A percentile compares a stretch with the other conserved stretches of the same genome.
Conservation (phyloP, 2,888 invertebrate species). For the Elysia crispata region DNA sequence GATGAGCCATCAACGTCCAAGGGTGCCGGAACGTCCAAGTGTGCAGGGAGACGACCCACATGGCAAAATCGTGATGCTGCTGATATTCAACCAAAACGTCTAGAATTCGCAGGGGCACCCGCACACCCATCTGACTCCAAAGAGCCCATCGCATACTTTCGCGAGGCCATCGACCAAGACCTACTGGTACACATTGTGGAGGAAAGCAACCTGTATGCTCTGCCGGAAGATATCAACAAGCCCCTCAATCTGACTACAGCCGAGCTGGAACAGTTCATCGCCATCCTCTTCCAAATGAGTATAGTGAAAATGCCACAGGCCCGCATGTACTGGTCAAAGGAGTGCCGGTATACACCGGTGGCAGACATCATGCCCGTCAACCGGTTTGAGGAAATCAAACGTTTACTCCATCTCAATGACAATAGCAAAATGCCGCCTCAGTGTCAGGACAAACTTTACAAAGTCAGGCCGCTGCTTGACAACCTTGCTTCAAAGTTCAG, state of each 20-base stretch:
- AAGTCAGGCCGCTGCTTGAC: slow-evolving; percentile 10
- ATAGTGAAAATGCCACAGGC: slow-evolving; percentile 5
- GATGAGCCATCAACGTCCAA: too few species aligned
- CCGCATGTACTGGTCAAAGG: neutral
- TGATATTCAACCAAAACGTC: too few species aligned
- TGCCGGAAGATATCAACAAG: neutral
- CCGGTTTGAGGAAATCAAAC: neutral
- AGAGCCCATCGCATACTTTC: neutral
- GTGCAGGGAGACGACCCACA: too few species aligned
- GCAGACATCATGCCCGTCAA: neutral
- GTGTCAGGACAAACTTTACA: neutral
- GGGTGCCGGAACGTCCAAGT: too few species aligned
- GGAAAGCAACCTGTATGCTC: neutral
- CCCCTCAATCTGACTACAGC: neutral
- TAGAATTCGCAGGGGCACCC: too few species aligned
- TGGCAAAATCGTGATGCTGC: too few species aligned
- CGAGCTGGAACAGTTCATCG: slow-evolving; percentile 1
- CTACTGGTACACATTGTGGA: neutral
- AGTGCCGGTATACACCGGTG: neutral
- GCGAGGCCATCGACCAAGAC: neutral
- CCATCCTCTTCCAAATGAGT: neutral
- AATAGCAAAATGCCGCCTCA: neutral
- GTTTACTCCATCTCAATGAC: neutral
- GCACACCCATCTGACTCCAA: neutral
- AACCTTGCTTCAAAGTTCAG: neutral